Evolutionary conservation across 2,888 invertebrate genomes (phyloP).

Genomic region (Conomelus anceps): DNA sequence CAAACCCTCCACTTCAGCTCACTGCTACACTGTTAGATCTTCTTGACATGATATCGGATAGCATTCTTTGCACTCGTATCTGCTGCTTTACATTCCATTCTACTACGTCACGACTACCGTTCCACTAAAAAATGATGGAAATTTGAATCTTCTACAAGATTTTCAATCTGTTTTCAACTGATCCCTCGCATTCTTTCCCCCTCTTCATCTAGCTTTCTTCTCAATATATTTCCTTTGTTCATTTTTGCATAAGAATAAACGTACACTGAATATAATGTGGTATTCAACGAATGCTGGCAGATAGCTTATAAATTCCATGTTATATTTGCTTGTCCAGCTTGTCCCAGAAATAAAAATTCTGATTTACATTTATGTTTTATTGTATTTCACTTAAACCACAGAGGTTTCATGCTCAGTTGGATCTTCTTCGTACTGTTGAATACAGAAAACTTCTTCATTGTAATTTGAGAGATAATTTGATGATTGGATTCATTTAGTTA

Average conservation of each 20-base stretch:
- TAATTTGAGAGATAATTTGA: background rate
- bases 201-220: background rate
- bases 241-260: background rate
- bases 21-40: background rate
- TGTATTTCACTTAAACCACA: too few relatives aligned
- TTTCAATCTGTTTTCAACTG: background rate
- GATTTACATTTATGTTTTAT: background rate
- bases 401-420: background rate
- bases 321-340: background rate
- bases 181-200: background rate
- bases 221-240: too few relatives aligned
- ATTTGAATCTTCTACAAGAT: background rate
- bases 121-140: background rate
- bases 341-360: background rate
- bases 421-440: background rate
- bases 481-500: too few relatives aligned
- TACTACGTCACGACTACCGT: background rate
- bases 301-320: background rate
- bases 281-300: background rate
- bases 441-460: background rate
- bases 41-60: background rate
- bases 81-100: background rate
- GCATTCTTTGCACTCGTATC: background rate
- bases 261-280: background rate
- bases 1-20: background rate